Evolutionary conservation across 1,140 invertebrate species (phyloP), one percentile per base, ranked within the genome.

Genomic region (Papilio helenus): DNA sequence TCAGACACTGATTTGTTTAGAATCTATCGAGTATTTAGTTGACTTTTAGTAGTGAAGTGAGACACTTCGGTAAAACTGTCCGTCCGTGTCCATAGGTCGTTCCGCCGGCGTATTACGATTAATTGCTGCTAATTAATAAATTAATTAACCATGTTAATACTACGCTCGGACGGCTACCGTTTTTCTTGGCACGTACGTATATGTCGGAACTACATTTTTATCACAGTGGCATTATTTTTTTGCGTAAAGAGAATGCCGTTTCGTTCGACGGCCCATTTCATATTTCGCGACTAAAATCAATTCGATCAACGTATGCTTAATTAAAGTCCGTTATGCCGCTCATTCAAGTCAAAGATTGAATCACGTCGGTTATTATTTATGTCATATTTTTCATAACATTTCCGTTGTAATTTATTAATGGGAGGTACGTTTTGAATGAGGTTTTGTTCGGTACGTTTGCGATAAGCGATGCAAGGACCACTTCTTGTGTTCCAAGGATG

Each of bases 71-170:
- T 92, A 92, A 89, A 88, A 76, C 82, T 88, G 89, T 85, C 87
- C 82, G 84, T 72, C 86, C 88, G 88, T 86, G 82, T 29, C 82
- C 87, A 82, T 77, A 81, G 84, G 82, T 81, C 82, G 84, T 83
- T 82, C 81, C 82, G 83, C 86, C 83, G 85, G 85, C 80, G 85
- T 87, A 85, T 86, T 88, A 90, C 87, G 85, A 89, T 90, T 90
- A 92, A 92, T 93, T 92, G 88, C 92, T 91, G 88, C 85, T 90
- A 94, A 93, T 92, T 90, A 92, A 93, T 93, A 92, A 90, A 93
- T 93, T 91, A 94, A 93, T 94, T 92, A 90, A 86, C 85, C 88
- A 92, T 92, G 88, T 90, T 90, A 90, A 90, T 93, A 90, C 84
- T 76, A 87, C 87, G 90, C 89, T 86, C 85, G 82, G 90, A 80